Base-by-base conservation (phyloP, 2,113 vertebrate genomes). In the Sorex fumeus region DNA sequence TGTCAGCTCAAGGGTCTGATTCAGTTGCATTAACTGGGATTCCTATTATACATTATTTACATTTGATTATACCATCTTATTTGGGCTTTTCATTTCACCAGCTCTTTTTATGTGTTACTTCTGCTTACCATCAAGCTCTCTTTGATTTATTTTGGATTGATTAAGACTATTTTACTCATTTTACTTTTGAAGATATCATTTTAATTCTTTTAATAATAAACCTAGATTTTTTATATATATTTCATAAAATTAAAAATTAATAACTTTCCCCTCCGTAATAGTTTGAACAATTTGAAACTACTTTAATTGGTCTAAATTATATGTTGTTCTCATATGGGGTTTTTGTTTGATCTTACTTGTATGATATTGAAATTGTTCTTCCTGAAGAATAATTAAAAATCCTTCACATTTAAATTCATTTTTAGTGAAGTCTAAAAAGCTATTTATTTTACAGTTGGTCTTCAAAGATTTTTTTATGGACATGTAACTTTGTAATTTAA, bases 161-260 rank as follows among this genome's bases (percentile, higher is more conserved):
- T 50, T 50, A 40, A 40, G 47, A 50, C 47, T 50, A 50, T 50
- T 13, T 13, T 9, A 50, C 47, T 50, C 47, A 50, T 50, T 50
- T 50, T 50, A 50, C 13, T 86, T 74, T 87, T 27, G 45, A 80
- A 62, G n/a, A 57, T 74, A 32, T 71, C 43, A 13, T 47, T 70
- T 95, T 60, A 75, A 47, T 83, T 79, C 4, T 67, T 43, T 80
- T 77, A 43, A 74, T 85, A 47, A 30, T 87, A 64, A 93, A 27
- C 30, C 34, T 76, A 66, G 25, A 62, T n/a, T 78, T 91, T 84
- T 28, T 15, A 89, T 43, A 18, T 69, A 2, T 53, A 36, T 82
- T 82, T 84, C 77, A 71, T 78, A 69, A 84, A 87, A 16, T 66
- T 88, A 90, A 76, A 89, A 87, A 18, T 69, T 6, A 88, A 32